Percentiles rank a stretch among this genome's conserved stretches.
Conservation (phyloP, 2,797 vertebrate genomes). For the Eulemur rubriventer region DNA sequence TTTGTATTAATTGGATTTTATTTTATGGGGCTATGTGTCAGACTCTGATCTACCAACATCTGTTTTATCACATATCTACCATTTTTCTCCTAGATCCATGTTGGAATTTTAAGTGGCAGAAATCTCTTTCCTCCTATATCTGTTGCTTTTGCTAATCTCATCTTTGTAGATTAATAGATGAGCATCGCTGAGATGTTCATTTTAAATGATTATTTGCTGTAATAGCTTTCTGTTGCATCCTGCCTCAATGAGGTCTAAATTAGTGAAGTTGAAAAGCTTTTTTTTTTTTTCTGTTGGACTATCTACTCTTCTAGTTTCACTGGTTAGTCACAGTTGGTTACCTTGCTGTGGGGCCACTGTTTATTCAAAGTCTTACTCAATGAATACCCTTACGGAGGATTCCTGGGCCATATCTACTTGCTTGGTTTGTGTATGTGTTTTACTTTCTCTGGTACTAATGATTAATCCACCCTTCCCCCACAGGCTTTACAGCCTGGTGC, state of each 20-base stretch:
- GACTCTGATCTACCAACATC: background rate
- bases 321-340: background rate
- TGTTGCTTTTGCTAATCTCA: conserved; percentile 64
- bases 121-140: conserved; percentile 34
- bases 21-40: background rate
- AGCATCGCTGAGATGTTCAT: conserved; percentile 46
- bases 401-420: conserved; percentile 53
- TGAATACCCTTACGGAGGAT: conserved; percentile 72
- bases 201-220: conserved; percentile 73
- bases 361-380: conserved; percentile 46
- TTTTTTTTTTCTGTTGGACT: conserved; percentile 43
- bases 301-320: conserved; percentile 34
- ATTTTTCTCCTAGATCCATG: background rate
- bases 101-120: conserved; percentile 43
- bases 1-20: conserved; percentile 15
- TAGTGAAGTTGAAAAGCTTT: conserved; percentile 42
- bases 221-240: conserved; percentile 58
- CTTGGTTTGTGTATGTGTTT: conserved; percentile 8
- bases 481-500: conserved; percentile 93
- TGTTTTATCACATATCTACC: conserved; percentile 1
- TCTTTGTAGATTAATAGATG: conserved; percentile 38
- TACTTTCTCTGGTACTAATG: conserved; percentile 61
- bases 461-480: conserved; percentile 67
- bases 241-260: conserved; percentile 45
- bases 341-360: conserved; percentile 17